Percentiles rank a stretch among this genome's conserved stretches.
Conservation (phyloP, 2,888 invertebrate genomes). For the Epinotia nisella region DNA sequence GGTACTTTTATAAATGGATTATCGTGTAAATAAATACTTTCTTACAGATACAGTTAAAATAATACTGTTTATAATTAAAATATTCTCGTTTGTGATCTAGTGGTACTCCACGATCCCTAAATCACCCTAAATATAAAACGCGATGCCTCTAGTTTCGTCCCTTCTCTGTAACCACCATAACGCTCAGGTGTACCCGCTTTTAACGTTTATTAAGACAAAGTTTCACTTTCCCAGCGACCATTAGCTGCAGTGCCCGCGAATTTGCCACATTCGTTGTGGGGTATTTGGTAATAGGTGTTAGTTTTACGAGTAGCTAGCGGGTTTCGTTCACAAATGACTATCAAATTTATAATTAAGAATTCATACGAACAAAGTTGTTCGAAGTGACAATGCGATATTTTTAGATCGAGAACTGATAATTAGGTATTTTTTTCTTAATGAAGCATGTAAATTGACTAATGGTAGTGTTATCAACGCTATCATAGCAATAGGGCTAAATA, state of each 20-base stretch:
- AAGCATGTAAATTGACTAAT: background rate
- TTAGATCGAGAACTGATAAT: background rate
- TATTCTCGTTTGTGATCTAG: too few relatives aligned
- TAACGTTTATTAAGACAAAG: slow-evolving; percentile 68
- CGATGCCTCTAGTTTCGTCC: slow-evolving; percentile 23
- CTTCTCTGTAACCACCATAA: slow-evolving; percentile 30
- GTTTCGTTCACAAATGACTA: slow-evolving; percentile 3
- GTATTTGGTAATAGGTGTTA: slow-evolving; percentile 30
- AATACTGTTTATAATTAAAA: too few relatives aligned
- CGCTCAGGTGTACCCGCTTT: slow-evolving; percentile 62
- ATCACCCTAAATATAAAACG: too few relatives aligned
- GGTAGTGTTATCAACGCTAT: background rate
- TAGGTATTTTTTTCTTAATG: background rate
- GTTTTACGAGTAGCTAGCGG: slow-evolving; percentile 12
- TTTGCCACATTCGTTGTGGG: slow-evolving; percentile 32
- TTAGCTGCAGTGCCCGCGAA: slow-evolving; percentile 49
- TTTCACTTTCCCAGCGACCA: slow-evolving; percentile 57
- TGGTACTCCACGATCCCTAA: too few relatives aligned
- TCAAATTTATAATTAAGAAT: background rate
- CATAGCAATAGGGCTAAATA: too few relatives aligned
- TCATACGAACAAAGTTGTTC: background rate
- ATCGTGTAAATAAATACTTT: too few relatives aligned
- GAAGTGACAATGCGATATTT: background rate
- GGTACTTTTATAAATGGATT: too few relatives aligned
- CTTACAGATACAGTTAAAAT: too few relatives aligned